These are phyloP conservation scores for Magallana angulata DNA, from an alignment of 1,140 invertebrate genomes.

Conservation along the genomic window DNA sequence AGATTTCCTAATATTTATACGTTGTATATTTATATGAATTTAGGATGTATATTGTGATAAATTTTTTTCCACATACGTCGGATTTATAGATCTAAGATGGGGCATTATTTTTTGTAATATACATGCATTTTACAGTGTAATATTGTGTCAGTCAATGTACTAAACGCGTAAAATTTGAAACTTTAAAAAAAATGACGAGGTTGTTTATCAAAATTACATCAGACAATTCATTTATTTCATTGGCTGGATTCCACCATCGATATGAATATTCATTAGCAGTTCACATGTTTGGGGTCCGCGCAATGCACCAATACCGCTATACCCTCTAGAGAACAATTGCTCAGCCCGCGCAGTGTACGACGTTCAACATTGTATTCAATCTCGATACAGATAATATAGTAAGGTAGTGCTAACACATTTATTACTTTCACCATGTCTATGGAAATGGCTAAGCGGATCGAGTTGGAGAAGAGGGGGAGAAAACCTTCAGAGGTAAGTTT, in stretches of 20 bases:
- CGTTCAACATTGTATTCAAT: constrained; percentile 34
- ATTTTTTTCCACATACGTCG: no score
- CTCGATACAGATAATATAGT: constrained; percentile 15
- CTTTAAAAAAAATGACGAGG: background rate
- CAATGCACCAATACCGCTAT: constrained; percentile 7
- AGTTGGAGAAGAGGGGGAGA: constrained; percentile 30
- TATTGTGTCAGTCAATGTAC: no score
- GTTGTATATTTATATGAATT: no score
- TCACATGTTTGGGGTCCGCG: constrained; percentile 31
- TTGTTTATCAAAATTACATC: constrained; percentile 16
- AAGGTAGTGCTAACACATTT: background rate
- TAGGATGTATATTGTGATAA: no score
- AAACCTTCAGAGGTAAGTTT: constrained; percentile 31
- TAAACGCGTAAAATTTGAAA: no score
- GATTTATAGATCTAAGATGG: no score
- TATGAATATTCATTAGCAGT: constrained; percentile 32
- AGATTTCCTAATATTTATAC: no score
- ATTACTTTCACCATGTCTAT: constrained; percentile 15
- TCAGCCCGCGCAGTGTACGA: constrained; percentile 25
- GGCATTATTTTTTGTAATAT: no score
- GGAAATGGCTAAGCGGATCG: constrained; percentile 31
- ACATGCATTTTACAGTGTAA: no score
- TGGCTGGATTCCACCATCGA: background rate
- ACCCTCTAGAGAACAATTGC: constrained; percentile 23
- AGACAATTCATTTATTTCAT: background rate